phyloP scores from a whole-genome alignment of 92 coral and sea anemone species.

The Pocillopora grandis region DNA sequence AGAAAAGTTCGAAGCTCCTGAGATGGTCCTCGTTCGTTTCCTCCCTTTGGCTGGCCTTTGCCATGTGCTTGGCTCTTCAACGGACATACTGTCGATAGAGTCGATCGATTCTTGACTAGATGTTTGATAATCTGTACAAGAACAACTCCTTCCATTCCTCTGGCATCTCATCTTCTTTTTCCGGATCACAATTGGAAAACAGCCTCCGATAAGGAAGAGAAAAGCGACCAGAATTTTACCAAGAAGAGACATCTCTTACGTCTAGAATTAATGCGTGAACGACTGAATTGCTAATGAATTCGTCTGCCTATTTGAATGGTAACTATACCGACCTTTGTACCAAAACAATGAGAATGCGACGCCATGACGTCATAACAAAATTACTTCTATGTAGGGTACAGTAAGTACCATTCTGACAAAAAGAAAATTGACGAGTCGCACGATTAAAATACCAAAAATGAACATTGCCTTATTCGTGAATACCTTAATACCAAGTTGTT shows the following conservation, averaged over 20 bases:
- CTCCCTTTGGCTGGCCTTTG: slow-evolving; percentile 81
- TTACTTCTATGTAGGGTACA: not conserved
- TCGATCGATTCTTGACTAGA: slow-evolving; percentile 58
- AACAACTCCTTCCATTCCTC: slow-evolving; percentile 42
- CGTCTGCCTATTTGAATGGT: slow-evolving; percentile 14
- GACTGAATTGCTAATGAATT: slow-evolving; percentile 26
- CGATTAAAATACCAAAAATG: not conserved
- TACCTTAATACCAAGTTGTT: no score
- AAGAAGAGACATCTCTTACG: not conserved
- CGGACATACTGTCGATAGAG: slow-evolving; percentile 85
- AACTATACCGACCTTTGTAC: slow-evolving; percentile 47
- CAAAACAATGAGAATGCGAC: slow-evolving; percentile 2
- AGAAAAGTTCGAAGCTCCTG: slow-evolving; percentile 86
- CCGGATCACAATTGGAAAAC: slow-evolving; percentile 66
- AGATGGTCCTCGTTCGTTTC: slow-evolving; percentile 80
- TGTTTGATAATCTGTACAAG: slow-evolving; percentile 46
- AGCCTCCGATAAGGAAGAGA: slow-evolving; percentile 69
- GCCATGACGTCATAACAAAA: slow-evolving; percentile 17
- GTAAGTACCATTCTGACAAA: not conserved
- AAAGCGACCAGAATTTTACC: slow-evolving; percentile 38
- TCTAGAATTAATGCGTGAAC: not conserved
- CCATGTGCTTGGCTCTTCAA: slow-evolving; percentile 80
- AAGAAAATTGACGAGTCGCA: not conserved
- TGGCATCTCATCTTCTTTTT: slow-evolving; percentile 56
- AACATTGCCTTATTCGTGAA: no score